phyloP scores from a whole-genome alignment of 1,140 invertebrate genomes.

The Neodiprion fabricii region DNA sequence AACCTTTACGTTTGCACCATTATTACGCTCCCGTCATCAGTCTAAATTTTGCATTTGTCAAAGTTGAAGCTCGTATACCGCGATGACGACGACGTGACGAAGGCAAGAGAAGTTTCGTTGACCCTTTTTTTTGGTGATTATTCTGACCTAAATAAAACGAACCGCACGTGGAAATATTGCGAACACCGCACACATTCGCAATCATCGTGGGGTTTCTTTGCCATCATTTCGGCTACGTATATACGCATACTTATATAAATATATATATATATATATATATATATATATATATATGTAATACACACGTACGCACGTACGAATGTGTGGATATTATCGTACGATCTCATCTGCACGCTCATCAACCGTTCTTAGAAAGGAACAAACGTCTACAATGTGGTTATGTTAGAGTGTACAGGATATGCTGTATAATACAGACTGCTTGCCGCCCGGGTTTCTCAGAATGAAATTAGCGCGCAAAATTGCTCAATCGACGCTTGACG shows the following conservation, averaged over 20 bases:
- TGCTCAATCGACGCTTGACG: conserved; percentile 1
- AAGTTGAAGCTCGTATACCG: no score
- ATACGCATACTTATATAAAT: no score
- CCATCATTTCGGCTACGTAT: no score
- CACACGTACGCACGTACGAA: not conserved
- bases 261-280: no score
- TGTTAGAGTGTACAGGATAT: not conserved
- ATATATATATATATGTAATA: not conserved
- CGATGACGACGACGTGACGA: no score
- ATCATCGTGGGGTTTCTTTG: no score
- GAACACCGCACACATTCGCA: no score
- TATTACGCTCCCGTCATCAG: no score
- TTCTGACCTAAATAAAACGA: not conserved
- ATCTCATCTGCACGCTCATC: not conserved
- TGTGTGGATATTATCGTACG: not conserved
- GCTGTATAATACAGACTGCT: not conserved
- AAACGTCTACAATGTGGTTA: not conserved
- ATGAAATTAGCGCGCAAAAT: not conserved
- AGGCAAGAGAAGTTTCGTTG: not conserved
- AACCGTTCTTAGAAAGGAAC: not conserved
- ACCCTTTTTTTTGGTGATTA: not conserved
- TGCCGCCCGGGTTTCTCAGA: conserved; percentile 3
- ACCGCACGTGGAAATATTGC: not conserved
- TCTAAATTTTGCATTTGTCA: no score
- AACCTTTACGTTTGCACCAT: no score